Percentiles rank a stretch among this genome's conserved stretches.
Conservation (phyloP, 2,888 invertebrate species). For the Aleiodes alternator region DNA sequence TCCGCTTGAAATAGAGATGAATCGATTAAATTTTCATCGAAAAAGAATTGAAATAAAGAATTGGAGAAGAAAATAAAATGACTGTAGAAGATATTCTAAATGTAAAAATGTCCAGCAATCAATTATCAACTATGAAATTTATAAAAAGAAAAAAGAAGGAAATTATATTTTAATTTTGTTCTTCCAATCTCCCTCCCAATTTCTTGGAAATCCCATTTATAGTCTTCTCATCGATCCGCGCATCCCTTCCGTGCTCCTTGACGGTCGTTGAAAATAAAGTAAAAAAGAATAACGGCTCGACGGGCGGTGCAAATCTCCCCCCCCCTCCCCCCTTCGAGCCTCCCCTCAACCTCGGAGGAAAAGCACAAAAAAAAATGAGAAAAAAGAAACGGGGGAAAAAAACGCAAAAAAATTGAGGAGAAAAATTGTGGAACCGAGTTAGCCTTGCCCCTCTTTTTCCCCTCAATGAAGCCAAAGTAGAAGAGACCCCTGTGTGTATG, state of each 20-base stretch:
- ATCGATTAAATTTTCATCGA: too few species aligned
- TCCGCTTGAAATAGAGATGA: too few species aligned
- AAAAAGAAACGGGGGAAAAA: slow-evolving; percentile 39
- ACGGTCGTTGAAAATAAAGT: slow-evolving; percentile 54
- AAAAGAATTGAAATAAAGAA: too few species aligned
- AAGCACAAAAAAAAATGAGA: slow-evolving; percentile 29
- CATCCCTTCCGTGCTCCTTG: slow-evolving; percentile 51
- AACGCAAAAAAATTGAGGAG: slow-evolving; percentile 42
- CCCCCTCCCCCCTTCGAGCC: background rate
- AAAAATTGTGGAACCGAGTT: slow-evolving; percentile 50
- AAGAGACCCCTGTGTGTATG: slow-evolving; percentile 35
- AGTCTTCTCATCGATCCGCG: slow-evolving; percentile 38
- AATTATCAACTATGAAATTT: too few species aligned
- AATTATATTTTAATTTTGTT: slow-evolving; percentile 30
- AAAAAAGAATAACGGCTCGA: slow-evolving; percentile 40
- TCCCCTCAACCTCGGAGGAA: slow-evolving; percentile 32
- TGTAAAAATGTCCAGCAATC: too few species aligned
- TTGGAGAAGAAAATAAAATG: too few species aligned
- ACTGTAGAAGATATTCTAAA: too few species aligned
- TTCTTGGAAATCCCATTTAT: slow-evolving; percentile 39
- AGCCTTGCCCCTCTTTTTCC: slow-evolving; percentile 33
- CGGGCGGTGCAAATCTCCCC: slow-evolving; percentile 23
- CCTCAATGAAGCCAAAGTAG: slow-evolving; percentile 43
- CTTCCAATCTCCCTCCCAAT: slow-evolving; percentile 31
- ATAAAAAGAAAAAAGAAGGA: background rate